These are phyloP conservation scores for Dallia pectoralis DNA, from an alignment of 2,797 vertebrate species.

Conservation along the genomic window DNA sequence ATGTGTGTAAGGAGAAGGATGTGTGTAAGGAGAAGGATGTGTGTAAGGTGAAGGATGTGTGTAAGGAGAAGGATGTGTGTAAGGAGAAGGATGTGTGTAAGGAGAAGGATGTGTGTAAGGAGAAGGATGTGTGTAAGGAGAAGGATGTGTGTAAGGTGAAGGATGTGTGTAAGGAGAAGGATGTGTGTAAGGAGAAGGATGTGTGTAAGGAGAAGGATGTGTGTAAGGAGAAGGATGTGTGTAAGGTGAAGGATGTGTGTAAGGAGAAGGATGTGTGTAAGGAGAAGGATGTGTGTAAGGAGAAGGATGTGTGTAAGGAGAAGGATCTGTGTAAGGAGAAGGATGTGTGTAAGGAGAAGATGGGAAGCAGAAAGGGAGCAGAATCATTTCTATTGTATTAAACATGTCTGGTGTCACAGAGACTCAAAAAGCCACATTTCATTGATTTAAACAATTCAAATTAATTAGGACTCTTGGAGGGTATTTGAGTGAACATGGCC, in stretches of 20 bases:
- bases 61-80: not conserved
- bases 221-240: not conserved
- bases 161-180: not conserved
- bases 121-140: not conserved
- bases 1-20: not conserved
- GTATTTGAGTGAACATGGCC: not conserved
- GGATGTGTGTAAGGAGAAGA: not conserved
- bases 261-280: not conserved
- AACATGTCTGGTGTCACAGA: not conserved
- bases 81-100: not conserved
- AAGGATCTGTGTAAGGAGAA: not conserved
- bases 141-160: not conserved
- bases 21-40: not conserved
- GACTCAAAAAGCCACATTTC: not conserved
- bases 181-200: not conserved
- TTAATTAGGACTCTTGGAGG: no score
- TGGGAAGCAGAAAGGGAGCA: not conserved
- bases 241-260: not conserved
- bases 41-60: not conserved
- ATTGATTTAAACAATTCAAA: not conserved
- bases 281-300: not conserved
- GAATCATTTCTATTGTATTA: not conserved
- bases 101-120: not conserved
- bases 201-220: not conserved
- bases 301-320: not conserved